Evolutionary conservation across 2,113 vertebrate species (phyloP).

Genomic region (Rhinoderma darwinii): DNA sequence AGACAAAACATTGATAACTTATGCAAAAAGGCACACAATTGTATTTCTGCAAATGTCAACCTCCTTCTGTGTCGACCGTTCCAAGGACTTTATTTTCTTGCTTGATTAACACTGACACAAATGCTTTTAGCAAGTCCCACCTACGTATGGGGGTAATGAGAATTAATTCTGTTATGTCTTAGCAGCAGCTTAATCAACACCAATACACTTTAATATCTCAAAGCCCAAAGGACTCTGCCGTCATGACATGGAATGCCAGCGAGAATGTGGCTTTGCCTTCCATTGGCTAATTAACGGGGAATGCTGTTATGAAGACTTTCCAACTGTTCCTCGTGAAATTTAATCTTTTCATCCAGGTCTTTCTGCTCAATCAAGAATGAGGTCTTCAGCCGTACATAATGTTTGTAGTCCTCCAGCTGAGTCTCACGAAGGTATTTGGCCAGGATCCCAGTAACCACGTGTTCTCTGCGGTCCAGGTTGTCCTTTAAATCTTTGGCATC

Average conservation of each 20-base stretch:
- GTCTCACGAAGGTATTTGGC: constrained; percentile 75
- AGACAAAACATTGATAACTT: constrained; percentile 49
- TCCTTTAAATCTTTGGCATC: constrained; percentile 94
- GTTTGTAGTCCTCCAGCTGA: constrained; percentile 81
- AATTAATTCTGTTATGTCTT: not conserved
- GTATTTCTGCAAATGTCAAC: not conserved
- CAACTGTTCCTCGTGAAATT: constrained; percentile 84
- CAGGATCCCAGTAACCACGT: constrained; percentile 82
- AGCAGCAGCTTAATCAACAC: constrained; percentile 28
- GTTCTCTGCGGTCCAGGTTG: constrained; percentile 89
- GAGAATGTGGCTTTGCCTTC: not conserved
- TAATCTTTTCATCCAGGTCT: constrained; percentile 86
- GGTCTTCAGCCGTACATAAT: constrained; percentile 85
- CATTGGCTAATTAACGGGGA: constrained; percentile 58
- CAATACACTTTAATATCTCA: constrained; percentile 36
- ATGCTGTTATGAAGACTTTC: constrained; percentile 75
- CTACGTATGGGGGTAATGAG: not conserved
- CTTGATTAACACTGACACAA: constrained; percentile 53
- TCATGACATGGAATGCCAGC: not conserved
- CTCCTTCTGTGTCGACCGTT: not conserved
- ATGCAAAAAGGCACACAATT: constrained; percentile 42
- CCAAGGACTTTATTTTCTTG: not conserved
- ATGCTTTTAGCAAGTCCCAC: constrained; percentile 35
- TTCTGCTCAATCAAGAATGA: constrained; percentile 88
- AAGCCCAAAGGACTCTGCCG: accelerated